Evolutionary conservation across 2,797 vertebrate species (phyloP), one percentile per base, ranked within the genome.

Genomic region (Natrix natrix): DNA sequence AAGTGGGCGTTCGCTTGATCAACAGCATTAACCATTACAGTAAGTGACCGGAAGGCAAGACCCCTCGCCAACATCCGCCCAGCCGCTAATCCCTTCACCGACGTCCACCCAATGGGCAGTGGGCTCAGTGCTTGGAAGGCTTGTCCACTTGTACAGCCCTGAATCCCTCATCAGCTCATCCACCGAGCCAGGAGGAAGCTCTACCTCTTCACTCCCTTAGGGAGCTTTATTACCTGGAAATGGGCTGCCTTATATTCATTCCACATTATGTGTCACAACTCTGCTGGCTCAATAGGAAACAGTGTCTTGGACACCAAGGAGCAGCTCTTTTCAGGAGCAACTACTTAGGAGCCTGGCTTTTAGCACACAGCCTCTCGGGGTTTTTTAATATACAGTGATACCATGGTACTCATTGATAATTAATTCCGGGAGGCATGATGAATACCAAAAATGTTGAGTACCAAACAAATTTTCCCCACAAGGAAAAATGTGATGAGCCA

Each of bases 21-120:
- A 99, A 99, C 98, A 99, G 99, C 97, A 99, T 99, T 98, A 99
- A 99, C 96, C 98, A 99, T 95, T 98, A 99, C 20, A 99, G 99
- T 99, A 92, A 98, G 99, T 95, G 4, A 43, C 43, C 0, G 4
- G 43, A 87, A n/a, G 0, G 28, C 78, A n/a, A 3, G 22, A 37
- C 86, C 5, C 28, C 1, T 0, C 0, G 0, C 0, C 0, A 6
- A 14, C 6, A 22, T 74, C 13, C 1, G 0, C 0, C 69, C 37
- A 69, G 66, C 6, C 5, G 14, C 66, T 69, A 32, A 69, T 69
- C 86, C 4, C 28, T 1, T 0, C 0, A 0, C 0, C 0, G 2
- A 10, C 5, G 13, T 86, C 13, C 5, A 0, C 0, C 59, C 32
- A 20, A 74, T 10, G 17, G 74, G 37, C 74, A 78, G 32, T 43